Base-by-base conservation (phyloP, 2,113 vertebrate species). In the Trichechus manatus region DNA sequence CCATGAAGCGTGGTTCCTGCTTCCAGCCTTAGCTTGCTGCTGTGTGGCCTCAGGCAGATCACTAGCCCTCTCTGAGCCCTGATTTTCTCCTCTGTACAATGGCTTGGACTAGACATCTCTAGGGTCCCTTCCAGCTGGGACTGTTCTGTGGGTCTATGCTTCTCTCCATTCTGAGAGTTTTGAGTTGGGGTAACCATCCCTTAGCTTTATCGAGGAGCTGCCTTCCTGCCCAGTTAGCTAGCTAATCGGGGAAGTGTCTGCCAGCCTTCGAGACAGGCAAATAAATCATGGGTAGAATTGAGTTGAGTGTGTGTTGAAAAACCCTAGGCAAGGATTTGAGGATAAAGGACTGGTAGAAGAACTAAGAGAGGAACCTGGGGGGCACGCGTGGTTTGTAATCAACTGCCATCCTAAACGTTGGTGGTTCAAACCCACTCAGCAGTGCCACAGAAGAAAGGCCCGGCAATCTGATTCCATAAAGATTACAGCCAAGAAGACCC, bases 21-120 rank as follows among this genome's bases (percentile, higher is more conserved):
- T 42, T 80, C 39, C 20, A 39, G 36, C 27, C 9, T 61, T 59
- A 64, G 42, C 79, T 50, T 50, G 36, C 88, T 42, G 44, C 74
- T 90, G 3, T 59, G 36, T 77, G 61, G 36, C 82, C 1, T 53
- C 61, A 20, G 23, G 84, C 63, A 59, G 50, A 74, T 77, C 7
- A 6, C 68, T 53, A 36, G 44, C 72, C 70, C 39, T 94, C 68
- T 89, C 93, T 89, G 93, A 85, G n/a, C 44, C 23, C 61, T 87
- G 70, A 3, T 33, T 74, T 68, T 23, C 33, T 77, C 85, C 66
- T 74, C 36, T 47, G 14, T 27, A 5, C 79, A 50, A 3, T 39
- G 72, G 82, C 11, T 33, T 50, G 53, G 22, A 68, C 78, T 86
- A 17, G 61, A 64, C 5, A 44, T 44, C 50, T 56, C 80, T 13